Conservation (phyloP, 2,888 invertebrate genomes). For the Carterocephalus palaemon region DNA sequence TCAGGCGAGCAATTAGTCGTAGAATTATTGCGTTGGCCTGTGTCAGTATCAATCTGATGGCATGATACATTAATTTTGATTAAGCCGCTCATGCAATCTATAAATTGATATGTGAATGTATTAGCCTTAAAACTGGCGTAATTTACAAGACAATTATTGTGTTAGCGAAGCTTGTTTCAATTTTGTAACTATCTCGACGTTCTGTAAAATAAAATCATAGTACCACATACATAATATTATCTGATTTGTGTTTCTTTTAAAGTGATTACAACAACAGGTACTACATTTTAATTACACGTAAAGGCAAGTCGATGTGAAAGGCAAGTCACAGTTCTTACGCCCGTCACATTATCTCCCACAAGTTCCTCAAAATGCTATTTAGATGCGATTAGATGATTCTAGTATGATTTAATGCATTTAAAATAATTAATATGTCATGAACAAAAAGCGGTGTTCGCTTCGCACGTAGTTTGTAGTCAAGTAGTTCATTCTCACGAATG, state of each 20-base stretch:
- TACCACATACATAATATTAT: conserved; percentile 18
- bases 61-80: conserved; percentile 20
- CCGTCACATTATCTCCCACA: conserved; percentile 42
- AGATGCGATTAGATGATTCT: too few relatives aligned
- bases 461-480: conserved; percentile 47
- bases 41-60: conserved; percentile 25
- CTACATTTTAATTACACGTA: conserved; percentile 49
- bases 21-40: conserved; percentile 27
- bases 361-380: conserved; percentile 44
- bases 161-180: conserved; percentile 9
- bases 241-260: conserved; percentile 11
- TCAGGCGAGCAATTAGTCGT: conserved; percentile 24
- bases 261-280: conserved; percentile 26
- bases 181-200: conserved; percentile 3
- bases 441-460: conserved; percentile 53
- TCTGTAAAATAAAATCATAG: conserved; percentile 3
- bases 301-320: conserved; percentile 68
- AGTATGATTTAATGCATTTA: too few relatives aligned
- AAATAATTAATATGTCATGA: conserved; percentile 57
- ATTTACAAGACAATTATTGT: conserved; percentile 10
- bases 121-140: conserved; percentile 33
- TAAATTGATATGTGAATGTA: conserved; percentile 53
- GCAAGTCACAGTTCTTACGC: conserved; percentile 62
- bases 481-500: conserved; percentile 52
- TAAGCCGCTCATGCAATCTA: conserved; percentile 27